Evolutionary conservation across 2,888 invertebrate genomes (phyloP), one percentile per base, ranked within the genome.

Genomic region (Sinhomidia bicolor): DNA sequence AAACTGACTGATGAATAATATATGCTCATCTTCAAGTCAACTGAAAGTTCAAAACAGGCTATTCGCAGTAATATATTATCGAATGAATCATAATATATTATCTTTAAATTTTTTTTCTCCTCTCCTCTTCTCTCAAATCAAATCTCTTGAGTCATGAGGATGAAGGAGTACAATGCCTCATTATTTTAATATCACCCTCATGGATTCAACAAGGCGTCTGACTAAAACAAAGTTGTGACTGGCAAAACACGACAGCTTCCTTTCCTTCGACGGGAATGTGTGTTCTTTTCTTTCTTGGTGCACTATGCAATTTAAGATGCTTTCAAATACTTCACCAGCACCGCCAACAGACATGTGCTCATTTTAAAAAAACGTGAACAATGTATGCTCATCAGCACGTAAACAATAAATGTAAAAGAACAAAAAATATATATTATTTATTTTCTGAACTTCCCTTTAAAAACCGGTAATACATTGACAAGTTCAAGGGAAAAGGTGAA

Each of bases 401-500:
- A 80, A 79, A 54, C 17, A 57, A n/a, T 32, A 23, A 60, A 60
- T 41, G 76, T 17, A 65, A 29, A 78, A 62, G n/a, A n/a, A n/a
- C n/a, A 54, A 57, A 79, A 44, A 20, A 36, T 29, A 57, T 41
- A 23, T 65, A 32, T 36, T n/a, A n/a, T n/a, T n/a, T n/a, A n/a
- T n/a, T n/a, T n/a, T n/a, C n/a, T 32, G 65, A 79, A 79, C 85
- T 88, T 83, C 83, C 87, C 60, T 79, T 83, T 32, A 71, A 80
- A 88, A 88, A 85, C 89, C 85, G 85, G 89, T 85, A 89, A 89
- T 44, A 62, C 60, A 81, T 47, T 86, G 57, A 74, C 78, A 79
- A 79, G 79, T 79, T 89, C 68, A 62, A 17, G 87, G 76, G 62
- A 74, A 85, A 85, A 81, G 88, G 81, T 83, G 83, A 84, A 68